These are phyloP conservation scores for Gambusia yucatana DNA, from an alignment of 2,797 vertebrate genomes.

Conservation along the genomic window DNA sequence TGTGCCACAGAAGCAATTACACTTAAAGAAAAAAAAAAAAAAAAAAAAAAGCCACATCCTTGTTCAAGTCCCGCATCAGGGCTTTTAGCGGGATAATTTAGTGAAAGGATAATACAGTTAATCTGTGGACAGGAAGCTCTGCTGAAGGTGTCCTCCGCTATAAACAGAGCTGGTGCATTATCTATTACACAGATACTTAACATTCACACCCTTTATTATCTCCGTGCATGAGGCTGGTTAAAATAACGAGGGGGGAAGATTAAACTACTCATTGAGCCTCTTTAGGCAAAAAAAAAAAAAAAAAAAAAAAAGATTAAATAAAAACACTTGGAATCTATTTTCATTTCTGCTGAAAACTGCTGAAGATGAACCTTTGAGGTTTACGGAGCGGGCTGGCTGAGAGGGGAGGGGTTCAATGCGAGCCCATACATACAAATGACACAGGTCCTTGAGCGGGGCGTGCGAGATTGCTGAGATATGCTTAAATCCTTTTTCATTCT, in stretches of 20 bases:
- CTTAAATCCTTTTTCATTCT: constrained; percentile 44
- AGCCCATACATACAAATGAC: constrained; percentile 66
- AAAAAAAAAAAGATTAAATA: constrained; percentile 40
- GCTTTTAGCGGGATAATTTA: constrained; percentile 55
- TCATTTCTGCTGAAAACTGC: constrained; percentile 54
- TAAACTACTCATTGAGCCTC: constrained; percentile 28
- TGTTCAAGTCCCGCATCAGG: constrained; percentile 31
- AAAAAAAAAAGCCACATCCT: constrained; percentile 3
- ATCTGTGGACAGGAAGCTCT: constrained; percentile 45
- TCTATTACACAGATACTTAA: constrained; percentile 23
- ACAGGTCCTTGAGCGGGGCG: constrained; percentile 48
- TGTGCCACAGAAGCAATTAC: constrained; percentile 7
- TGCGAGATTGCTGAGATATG: constrained; percentile 56
- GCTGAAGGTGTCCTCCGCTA: constrained; percentile 47
- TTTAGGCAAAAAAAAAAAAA: background rate
- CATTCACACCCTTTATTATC: constrained; percentile 37
- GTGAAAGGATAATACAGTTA: constrained; percentile 36
- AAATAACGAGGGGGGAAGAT: constrained; percentile 48
- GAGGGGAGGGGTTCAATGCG: background rate
- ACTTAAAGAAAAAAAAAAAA: constrained; percentile 9
- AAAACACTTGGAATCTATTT: constrained; percentile 30
- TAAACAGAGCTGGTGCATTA: constrained; percentile 25
- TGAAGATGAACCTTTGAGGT: constrained; percentile 60
- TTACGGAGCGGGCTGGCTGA: constrained; percentile 10
- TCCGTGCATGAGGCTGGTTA: constrained; percentile 25